Conservation (phyloP, 2,113 vertebrate genomes). For the Pogonocichla stellata region DNA sequence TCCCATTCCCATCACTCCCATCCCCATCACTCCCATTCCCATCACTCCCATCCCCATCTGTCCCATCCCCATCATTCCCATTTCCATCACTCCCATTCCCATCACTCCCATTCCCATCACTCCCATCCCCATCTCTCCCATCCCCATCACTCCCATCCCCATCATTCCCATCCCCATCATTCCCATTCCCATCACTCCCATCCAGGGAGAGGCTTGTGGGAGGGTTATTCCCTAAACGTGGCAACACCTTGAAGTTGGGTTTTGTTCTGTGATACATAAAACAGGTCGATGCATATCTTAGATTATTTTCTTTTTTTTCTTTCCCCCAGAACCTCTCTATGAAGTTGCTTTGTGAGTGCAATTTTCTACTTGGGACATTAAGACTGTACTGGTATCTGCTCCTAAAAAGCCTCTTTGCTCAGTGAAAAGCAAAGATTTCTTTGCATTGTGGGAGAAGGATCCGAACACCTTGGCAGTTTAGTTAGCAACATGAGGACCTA, state of each 20-base stretch:
- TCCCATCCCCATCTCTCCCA: not conserved
- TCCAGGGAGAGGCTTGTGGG: not conserved
- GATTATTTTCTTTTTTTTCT: not conserved
- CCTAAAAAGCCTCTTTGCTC: not conserved
- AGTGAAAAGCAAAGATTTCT: not conserved
- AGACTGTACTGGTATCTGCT: not conserved
- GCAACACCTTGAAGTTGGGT: not conserved
- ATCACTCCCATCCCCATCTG: not conserved
- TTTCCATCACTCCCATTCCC: no score
- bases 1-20: no score
- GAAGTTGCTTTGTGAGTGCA: slow-evolving; percentile 56
- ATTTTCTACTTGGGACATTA: not conserved
- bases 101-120: no score
- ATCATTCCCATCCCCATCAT: no score
- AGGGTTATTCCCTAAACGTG: not conserved
- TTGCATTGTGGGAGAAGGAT: not conserved
- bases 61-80: no score
- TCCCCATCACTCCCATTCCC: no score
- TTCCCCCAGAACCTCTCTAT: not conserved
- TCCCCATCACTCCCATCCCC: no score
- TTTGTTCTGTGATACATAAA: not conserved
- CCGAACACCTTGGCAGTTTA: not conserved
- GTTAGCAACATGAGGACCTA: not conserved
- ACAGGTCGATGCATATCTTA: not conserved
- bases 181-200: no score